These are phyloP conservation scores for Oncorhynchus mykiss DNA, from an alignment of 2,113 vertebrate species.

Conservation along the genomic window DNA sequence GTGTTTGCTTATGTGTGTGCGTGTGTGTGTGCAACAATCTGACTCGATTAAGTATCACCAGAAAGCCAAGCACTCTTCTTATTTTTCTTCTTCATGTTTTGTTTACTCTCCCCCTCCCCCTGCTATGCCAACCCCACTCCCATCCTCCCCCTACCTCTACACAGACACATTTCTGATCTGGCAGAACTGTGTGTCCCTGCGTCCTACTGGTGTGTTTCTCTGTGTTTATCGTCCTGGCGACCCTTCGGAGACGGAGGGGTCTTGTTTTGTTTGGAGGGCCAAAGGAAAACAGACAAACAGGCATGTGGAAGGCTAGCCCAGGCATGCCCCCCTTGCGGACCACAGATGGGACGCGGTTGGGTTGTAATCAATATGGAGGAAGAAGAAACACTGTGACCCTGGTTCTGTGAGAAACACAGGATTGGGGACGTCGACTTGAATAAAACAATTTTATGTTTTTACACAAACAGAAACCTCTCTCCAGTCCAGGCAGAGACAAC, in stretches of 20 bases:
- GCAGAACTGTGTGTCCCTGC: slow-evolving; percentile 38
- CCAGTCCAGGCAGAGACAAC: not conserved
- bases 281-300: slow-evolving; percentile 55
- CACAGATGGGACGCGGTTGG: slow-evolving; percentile 58
- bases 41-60: slow-evolving; percentile 66
- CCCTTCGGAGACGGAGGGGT: slow-evolving; percentile 38
- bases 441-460: not conserved
- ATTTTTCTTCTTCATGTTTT: slow-evolving; percentile 61
- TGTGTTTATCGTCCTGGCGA: slow-evolving; percentile 58
- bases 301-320: not conserved
- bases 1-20: slow-evolving; percentile 42
- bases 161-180: slow-evolving; percentile 54
- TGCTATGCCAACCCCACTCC: not conserved
- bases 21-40: slow-evolving; percentile 73
- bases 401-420: slow-evolving; percentile 26
- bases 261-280: slow-evolving; percentile 70
- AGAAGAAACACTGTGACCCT: slow-evolving; percentile 3
- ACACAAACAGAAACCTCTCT: slow-evolving; percentile 29
- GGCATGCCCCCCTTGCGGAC: slow-evolving; percentile 27
- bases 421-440: slow-evolving; percentile 22
- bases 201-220: slow-evolving; percentile 39
- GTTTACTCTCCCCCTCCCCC: slow-evolving; percentile 61
- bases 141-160: slow-evolving; percentile 12
- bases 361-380: slow-evolving; percentile 32
- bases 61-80: slow-evolving; percentile 38